Percentiles rank a stretch among this genome's conserved stretches.
Conservation (phyloP, 2,888 invertebrate species). For the Apodemia zela region DNA sequence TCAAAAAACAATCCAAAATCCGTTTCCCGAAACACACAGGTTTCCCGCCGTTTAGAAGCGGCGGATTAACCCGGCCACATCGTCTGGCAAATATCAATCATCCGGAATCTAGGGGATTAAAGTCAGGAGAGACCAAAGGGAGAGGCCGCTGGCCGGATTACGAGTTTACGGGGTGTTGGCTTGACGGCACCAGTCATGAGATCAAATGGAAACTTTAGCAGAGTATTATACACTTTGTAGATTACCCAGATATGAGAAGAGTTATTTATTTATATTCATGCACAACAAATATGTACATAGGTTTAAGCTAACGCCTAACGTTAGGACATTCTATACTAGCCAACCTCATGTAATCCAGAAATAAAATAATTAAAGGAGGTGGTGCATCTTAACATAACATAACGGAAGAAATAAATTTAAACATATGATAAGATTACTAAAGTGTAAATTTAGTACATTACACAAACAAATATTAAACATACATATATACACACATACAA, state of each 20-base stretch:
- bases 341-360: too few relatives aligned
- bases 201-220: background rate
- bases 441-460: too few relatives aligned
- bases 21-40: background rate
- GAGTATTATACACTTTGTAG: background rate
- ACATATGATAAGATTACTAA: too few relatives aligned
- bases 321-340: too few relatives aligned
- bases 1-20: background rate
- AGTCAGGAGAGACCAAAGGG: background rate
- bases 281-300: too few relatives aligned
- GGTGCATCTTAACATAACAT: too few relatives aligned
- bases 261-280: too few relatives aligned
- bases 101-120: background rate
- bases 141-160: background rate
- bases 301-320: too few relatives aligned
- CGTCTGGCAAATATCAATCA: constrained; percentile 13
- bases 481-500: too few relatives aligned
- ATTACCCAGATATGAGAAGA: background rate
- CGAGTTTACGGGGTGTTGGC: background rate
- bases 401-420: too few relatives aligned
- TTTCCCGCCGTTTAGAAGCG: background rate
- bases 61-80: background rate
- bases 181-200: background rate
- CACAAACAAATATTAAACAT: too few relatives aligned
- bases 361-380: too few relatives aligned